Conservation (phyloP, 2,113 vertebrate genomes). For the Pitta sordida region DNA sequence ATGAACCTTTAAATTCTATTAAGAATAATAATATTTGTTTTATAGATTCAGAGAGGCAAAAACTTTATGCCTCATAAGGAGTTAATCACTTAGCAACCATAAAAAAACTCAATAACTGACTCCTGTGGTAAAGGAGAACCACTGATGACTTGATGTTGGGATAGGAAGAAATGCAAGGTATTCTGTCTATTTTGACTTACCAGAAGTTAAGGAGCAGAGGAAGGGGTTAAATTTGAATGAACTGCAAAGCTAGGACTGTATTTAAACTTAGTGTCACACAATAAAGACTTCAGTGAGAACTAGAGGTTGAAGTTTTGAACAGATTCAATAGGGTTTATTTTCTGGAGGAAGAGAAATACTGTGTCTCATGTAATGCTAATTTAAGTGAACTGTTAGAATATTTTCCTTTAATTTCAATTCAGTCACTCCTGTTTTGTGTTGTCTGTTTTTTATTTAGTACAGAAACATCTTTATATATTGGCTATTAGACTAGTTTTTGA, state of each 20-base stretch:
- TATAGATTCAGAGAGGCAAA: background rate
- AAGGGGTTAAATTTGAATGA: background rate
- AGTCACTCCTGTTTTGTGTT: background rate
- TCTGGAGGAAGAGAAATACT: background rate
- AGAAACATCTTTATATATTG: background rate
- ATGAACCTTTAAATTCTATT: background rate
- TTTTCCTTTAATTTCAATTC: background rate
- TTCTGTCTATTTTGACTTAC: background rate
- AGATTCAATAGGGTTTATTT: background rate
- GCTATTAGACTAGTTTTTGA: background rate
- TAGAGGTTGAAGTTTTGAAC: background rate
- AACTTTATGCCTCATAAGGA: background rate
- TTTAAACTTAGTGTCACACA: background rate
- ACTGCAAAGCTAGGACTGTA: background rate
- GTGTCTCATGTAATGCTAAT: background rate
- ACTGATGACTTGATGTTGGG: background rate
- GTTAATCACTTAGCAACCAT: background rate
- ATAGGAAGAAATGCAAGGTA: background rate
- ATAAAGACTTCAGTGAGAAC: background rate
- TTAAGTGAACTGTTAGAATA: background rate
- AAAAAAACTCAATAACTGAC: background rate
- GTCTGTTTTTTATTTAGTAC: background rate
- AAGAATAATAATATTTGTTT: background rate
- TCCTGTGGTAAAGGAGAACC: background rate
- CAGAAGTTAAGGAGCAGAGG: background rate